A percentile compares a stretch with the other conserved stretches of the same genome.
phyloP scores from a whole-genome alignment of 2,797 vertebrate species.

The Cephalopachus bancanus region DNA sequence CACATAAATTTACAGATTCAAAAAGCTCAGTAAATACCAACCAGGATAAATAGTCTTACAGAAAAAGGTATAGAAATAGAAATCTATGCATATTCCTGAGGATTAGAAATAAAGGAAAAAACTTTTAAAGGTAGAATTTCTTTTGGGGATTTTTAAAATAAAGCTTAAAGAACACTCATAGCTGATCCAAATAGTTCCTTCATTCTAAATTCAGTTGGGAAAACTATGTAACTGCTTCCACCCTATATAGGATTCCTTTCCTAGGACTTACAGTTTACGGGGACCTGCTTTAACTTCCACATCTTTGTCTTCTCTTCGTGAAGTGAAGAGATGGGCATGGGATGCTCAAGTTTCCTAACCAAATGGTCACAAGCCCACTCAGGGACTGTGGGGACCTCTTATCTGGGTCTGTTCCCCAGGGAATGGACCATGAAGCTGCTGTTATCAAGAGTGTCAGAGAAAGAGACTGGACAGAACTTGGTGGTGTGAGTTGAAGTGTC shows the following conservation, averaged over 20 bases:
- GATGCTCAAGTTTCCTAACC: too few relatives aligned
- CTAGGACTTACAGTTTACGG: neutral
- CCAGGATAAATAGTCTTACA: neutral
- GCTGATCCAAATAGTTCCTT: neutral
- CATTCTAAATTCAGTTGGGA: neutral
- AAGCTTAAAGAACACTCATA: neutral
- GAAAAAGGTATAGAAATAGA: neutral
- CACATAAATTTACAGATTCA: neutral
- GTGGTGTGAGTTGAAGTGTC: neutral
- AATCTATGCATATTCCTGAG: neutral
- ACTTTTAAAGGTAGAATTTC: neutral
- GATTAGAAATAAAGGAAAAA: neutral
- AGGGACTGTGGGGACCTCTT: neutral
- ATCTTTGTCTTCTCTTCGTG: neutral
- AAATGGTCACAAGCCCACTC: neutral
- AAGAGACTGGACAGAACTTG: neutral
- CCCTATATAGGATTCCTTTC: neutral
- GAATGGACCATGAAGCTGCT: neutral
- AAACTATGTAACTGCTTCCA: neutral
- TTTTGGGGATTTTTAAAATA: neutral
- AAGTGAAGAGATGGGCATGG: neutral
- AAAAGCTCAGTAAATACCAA: neutral
- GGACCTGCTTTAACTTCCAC: neutral
- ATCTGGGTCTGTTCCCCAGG: neutral
- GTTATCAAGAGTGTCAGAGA: neutral